These are phyloP conservation scores for Arrhamphus sclerolepis DNA, from an alignment of 2,797 vertebrate genomes.

Conservation along the genomic window DNA sequence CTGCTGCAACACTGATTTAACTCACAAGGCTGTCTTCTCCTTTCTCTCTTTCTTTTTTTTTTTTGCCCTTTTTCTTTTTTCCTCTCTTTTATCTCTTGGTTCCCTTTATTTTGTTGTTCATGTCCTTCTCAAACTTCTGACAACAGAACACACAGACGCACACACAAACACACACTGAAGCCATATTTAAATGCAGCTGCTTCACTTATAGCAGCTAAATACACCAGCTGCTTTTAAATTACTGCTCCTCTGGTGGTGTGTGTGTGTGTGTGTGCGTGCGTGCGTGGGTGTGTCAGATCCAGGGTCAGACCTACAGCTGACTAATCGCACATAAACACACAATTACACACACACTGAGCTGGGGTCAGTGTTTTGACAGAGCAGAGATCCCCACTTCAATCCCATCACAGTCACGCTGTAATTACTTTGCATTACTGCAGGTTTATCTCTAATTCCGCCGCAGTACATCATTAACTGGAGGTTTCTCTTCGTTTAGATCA, in stretches of 20 bases:
- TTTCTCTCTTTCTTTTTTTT: neutral
- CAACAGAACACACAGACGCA: constrained; percentile 14
- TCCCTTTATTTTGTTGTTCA: neutral
- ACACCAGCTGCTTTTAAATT: too few species aligned
- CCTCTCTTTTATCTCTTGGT: neutral
- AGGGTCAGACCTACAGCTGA: constrained; percentile 64
- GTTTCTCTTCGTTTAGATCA: constrained; percentile 62
- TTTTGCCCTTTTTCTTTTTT: neutral
- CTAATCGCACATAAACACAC: constrained; percentile 16
- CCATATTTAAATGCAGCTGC: constrained; percentile 53
- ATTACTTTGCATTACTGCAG: constrained; percentile 74
- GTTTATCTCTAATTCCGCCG: constrained; percentile 67
- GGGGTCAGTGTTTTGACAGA: constrained; percentile 73
- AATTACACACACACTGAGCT: constrained; percentile 21
- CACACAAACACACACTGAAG: constrained; percentile 5
- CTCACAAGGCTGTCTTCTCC: constrained; percentile 32
- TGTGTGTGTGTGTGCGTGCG: too few species aligned
- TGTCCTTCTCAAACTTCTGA: constrained; percentile 13
- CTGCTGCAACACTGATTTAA: constrained; percentile 75
- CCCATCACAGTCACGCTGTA: constrained; percentile 68
- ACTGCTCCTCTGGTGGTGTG: neutral
- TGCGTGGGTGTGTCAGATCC: too few species aligned
- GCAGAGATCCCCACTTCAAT: constrained; percentile 42
- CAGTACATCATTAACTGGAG: constrained; percentile 58
- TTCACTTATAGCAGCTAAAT: constrained; percentile 1